Evolutionary conservation across 2,113 vertebrate species (phyloP), one percentile per base, ranked within the genome.

Genomic region (Ceyx cyanopectus): DNA sequence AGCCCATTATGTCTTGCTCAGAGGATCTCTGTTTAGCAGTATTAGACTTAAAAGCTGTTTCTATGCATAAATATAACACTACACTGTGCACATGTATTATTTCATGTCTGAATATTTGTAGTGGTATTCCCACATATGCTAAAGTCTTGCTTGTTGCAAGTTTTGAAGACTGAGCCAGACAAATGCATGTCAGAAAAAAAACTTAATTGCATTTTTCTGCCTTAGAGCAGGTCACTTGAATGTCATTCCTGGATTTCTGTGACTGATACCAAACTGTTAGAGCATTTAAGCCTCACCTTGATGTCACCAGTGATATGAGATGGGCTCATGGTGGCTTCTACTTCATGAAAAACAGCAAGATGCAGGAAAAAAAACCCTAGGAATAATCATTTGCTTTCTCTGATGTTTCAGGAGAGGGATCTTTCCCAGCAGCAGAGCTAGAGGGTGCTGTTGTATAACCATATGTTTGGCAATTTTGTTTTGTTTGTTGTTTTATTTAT

Each of bases 371-470:
- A 66, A 62, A 7, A 0, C 30, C 9, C 0, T 5, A 14, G 12
- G 29, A 69, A 32, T 10, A 20, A 5, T 3, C 37, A 1, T 7
- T 12, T 13, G 24, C 50, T 23, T 74, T 17, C 16, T 29, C 9
- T 65, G 16, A 0, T 68, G 29, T 70, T 63, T 76, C n/a, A 45
- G 32, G n/a, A 57, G 63, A 29, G 30, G 72, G 57, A 24, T 30
- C 43, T 12, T 91, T 96, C 75, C 63, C 32, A 29, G 40, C 70
- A 68, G 65, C 34, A 88, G 75, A 85, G 90, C 83, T 94, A 97
- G 97, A 94, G 94, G 96, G 95, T 84, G 93, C 96, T 96, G 19
- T 96, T 94, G 94, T 85, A 94, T 75, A 96, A 57, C n/a, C 29
- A 15, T 83, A 84, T 74, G 37, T 50, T 57, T 62, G 5, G 1